Conservation (phyloP, 2,113 vertebrate species). For the Psammodynastes pulverulentus region DNA sequence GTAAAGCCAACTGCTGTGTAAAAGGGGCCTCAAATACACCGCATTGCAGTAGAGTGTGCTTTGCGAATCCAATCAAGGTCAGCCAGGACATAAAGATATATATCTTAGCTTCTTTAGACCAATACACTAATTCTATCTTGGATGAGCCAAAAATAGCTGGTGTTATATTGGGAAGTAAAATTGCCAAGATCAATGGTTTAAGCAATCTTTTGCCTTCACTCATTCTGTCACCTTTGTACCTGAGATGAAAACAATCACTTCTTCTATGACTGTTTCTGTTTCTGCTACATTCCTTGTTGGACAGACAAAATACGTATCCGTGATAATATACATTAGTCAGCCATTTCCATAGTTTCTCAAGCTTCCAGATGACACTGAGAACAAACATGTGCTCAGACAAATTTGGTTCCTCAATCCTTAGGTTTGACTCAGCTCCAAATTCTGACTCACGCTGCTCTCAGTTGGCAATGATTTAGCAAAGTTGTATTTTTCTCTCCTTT, state of each 20-base stretch:
- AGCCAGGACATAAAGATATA: not conserved
- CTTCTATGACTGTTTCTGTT: not conserved
- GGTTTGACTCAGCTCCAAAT: not conserved
- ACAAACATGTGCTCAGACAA: not conserved
- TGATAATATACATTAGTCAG: not conserved
- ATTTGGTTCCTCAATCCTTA: not conserved
- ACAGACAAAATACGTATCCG: not conserved
- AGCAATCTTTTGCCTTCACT: not conserved
- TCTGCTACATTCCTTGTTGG: not conserved
- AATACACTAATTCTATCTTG: not conserved
- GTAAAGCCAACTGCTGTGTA: not conserved
- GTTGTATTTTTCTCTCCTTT: not conserved
- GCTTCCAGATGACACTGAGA: not conserved
- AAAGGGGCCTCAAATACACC: not conserved
- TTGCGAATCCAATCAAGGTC: not conserved
- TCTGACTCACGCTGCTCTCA: not conserved
- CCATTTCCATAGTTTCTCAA: not conserved
- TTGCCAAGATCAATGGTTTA: not conserved
- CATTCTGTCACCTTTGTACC: not conserved
- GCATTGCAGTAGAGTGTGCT: not conserved
- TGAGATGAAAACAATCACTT: not conserved
- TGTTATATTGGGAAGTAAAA: not conserved
- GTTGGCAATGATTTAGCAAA: not conserved
- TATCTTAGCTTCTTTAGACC: not conserved
- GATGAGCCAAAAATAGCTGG: not conserved